These are phyloP conservation scores for Morinoia aosen DNA, from an alignment of 2,888 invertebrate genomes.

Conservation along the genomic window DNA sequence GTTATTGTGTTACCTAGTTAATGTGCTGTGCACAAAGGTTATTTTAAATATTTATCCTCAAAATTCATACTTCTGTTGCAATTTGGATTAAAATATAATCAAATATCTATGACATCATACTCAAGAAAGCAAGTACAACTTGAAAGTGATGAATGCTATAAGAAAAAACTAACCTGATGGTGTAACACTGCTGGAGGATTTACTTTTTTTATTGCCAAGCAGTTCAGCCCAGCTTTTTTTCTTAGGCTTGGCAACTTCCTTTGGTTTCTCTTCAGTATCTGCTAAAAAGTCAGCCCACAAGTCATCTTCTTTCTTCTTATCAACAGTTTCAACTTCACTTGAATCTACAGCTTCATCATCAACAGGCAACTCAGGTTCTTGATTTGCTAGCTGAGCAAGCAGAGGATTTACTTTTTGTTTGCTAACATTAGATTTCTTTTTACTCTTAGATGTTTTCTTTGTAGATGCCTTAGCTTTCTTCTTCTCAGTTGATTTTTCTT, in stretches of 20 bases:
- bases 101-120: too few species aligned
- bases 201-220: conserved; percentile 59
- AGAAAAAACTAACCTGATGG: background rate
- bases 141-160: background rate
- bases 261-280: conserved; percentile 64
- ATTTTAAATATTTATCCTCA: background rate
- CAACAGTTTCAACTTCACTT: background rate
- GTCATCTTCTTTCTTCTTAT: conserved; percentile 31
- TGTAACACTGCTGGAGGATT: background rate
- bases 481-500: conserved; percentile 11
- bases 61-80: too few species aligned
- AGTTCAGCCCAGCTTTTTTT: conserved; percentile 61
- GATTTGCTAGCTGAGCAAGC: background rate
- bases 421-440: background rate
- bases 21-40: background rate
- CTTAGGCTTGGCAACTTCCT: conserved; percentile 60
- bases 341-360: background rate
- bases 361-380: background rate
- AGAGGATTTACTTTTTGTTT: conserved; percentile 47
- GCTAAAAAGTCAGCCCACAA: conserved; percentile 63
- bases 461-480: background rate
- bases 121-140: background rate
- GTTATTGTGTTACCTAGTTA: background rate
- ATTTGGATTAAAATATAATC: too few species aligned
- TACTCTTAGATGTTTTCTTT: background rate